Base-by-base conservation (phyloP, 2,797 vertebrate genomes). In the Toxotes lorentzi region DNA sequence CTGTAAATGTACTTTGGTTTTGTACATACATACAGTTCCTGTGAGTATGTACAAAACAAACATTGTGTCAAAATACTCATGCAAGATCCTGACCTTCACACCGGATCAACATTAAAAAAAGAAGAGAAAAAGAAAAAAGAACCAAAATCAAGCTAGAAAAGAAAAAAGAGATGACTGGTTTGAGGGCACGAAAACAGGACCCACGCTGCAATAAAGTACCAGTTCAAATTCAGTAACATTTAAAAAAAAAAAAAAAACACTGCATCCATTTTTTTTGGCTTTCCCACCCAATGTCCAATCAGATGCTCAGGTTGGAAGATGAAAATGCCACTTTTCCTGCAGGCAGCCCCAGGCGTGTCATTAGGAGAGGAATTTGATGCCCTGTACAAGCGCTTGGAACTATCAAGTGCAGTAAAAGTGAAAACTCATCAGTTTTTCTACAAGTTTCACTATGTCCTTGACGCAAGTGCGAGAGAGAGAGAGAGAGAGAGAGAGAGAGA, bases 291-390 rank as follows among this genome's bases (percentile, higher is more conserved):
- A 76, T 83, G 88, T 84, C 93, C 94, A 95, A 95, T 95, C 92
- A 91, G 84, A 89, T 82, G 84, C 81, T 88, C 94, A 95, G 93
- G 95, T 96, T 95, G 94, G 95, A 94, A 97, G 97, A 98, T 97
- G 96, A 97, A 98, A 98, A 97, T 97, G 95, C 95, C 94, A 96
- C 92, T 96, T 97, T 94, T 97, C 97, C 97, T 97, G 95, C 95
- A 96, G 98, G 97, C 96, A 96, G 96, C 97, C 95, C 80, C 92
- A 94, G 97, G 97, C 97, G 95, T 95, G 96, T 97, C 96, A 98
- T 99, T 99, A 98, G 96, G 96, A 97, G 94, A 90, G 89, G 96
- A 97, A 97, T 97, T 96, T 97, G 96, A 98, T 97, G 96, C 96
- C 93, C 96, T 93, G 94, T 95, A 95, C 96, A 93, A 96, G 94